Conservation (phyloP, 2,113 vertebrate genomes). For the Pogona vitticeps region DNA sequence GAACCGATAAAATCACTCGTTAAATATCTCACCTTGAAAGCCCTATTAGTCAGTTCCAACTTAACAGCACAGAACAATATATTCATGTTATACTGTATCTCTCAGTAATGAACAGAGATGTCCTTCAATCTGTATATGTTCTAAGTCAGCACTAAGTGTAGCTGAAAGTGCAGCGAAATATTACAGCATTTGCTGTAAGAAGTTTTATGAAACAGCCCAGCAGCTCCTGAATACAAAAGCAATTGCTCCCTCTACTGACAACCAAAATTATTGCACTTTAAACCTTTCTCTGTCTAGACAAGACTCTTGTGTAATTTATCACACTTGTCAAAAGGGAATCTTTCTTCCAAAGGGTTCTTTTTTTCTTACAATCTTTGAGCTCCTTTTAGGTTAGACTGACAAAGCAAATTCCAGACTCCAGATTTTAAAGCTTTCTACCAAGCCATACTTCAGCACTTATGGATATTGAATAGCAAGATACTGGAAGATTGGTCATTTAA, state of each 20-base stretch:
- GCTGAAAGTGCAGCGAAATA: slow-evolving; percentile 37
- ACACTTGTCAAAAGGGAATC: background rate
- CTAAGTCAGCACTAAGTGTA: slow-evolving; percentile 30
- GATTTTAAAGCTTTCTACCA: background rate
- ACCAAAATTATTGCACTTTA: background rate
- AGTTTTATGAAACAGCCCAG: background rate
- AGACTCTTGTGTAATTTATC: background rate
- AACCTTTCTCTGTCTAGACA: background rate
- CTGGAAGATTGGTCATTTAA: background rate
- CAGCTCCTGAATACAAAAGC: slow-evolving; percentile 37
- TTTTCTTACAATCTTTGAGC: background rate
- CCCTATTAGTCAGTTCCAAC: too few relatives aligned
- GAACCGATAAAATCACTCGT: too few relatives aligned
- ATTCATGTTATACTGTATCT: background rate
- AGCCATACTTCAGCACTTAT: background rate
- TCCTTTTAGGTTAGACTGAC: background rate
- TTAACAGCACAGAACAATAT: too few relatives aligned
- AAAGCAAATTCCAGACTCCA: background rate
- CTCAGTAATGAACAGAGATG: slow-evolving; percentile 21
- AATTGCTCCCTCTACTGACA: slow-evolving; percentile 69
- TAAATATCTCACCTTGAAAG: too few relatives aligned
- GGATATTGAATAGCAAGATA: background rate
- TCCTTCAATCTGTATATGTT: background rate
- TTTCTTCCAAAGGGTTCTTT: background rate
- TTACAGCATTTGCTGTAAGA: background rate